Conservation (phyloP, 2,113 vertebrate species). For the Sapayoa aenigma region DNA sequence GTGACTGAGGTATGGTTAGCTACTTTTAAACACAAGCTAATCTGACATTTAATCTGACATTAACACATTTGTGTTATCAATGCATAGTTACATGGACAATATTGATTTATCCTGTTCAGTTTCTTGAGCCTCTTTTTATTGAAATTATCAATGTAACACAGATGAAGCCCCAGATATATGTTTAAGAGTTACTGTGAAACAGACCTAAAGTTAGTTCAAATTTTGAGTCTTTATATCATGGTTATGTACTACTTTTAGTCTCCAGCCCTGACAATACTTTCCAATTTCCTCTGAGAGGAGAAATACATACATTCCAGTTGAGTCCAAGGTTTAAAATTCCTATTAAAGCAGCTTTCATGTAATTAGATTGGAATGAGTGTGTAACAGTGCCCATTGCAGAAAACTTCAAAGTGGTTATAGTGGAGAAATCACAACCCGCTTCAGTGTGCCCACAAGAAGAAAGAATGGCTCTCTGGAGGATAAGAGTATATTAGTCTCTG, state of each 20-base stretch:
- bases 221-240: not conserved
- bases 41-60: not conserved
- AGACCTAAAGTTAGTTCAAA: not conserved
- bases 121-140: not conserved
- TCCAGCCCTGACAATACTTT: conserved; percentile 14
- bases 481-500: conserved; percentile 67
- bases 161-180: not conserved
- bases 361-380: conserved; percentile 58
- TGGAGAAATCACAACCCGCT: conserved; percentile 41
- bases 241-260: not conserved
- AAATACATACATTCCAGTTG: conserved; percentile 44
- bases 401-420: conserved; percentile 39
- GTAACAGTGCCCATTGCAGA: conserved; percentile 37
- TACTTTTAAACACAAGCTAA: not conserved
- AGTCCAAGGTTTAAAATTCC: conserved; percentile 33
- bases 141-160: not conserved
- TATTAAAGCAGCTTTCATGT: conserved; percentile 54
- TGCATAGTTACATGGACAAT: not conserved
- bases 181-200: not conserved
- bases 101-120: not conserved
- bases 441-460: conserved; percentile 63
- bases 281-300: not conserved
- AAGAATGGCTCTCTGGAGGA: conserved; percentile 53
- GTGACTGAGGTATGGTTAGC: not conserved
- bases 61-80: not conserved